Percentiles rank a stretch among this genome's conserved stretches.
These are phyloP conservation scores for Albula goreensis DNA, from an alignment of 2,113 vertebrate species.

Conservation along the genomic window DNA sequence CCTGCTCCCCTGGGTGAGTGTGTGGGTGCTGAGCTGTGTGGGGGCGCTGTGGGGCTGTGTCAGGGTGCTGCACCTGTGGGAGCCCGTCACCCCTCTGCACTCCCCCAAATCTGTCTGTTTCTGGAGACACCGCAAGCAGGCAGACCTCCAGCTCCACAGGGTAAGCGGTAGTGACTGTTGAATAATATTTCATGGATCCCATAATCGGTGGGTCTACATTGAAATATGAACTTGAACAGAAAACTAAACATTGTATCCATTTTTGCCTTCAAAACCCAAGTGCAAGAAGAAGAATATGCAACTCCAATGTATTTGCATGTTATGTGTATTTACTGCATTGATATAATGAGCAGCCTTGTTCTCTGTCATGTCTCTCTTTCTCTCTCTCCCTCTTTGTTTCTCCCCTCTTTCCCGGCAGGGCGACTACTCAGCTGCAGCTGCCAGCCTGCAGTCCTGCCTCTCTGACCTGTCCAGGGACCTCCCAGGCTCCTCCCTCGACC, in stretches of 20 bases:
- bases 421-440: constrained; percentile 80
- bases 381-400: neutral
- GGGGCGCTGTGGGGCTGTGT: constrained; percentile 91
- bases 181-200: too few relatives aligned
- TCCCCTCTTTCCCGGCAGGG: constrained; percentile 66
- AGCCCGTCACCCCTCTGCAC: constrained; percentile 89
- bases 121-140: constrained; percentile 96
- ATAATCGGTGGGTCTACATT: too few relatives aligned
- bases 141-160: constrained; percentile 86
- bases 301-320: neutral
- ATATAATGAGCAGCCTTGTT: neutral
- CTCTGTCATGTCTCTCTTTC: neutral
- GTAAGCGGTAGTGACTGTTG: constrained; percentile 57
- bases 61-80: constrained; percentile 89
- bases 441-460: constrained; percentile 87
- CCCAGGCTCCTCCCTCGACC: constrained; percentile 82
- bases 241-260: too few relatives aligned
- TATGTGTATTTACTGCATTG: neutral
- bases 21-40: constrained; percentile 89
- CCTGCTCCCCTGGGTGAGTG: constrained; percentile 88
- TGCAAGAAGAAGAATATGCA: neutral
- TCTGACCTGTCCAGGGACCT: constrained; percentile 83
- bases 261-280: neutral
- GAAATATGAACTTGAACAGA: too few relatives aligned
- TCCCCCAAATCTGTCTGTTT: constrained; percentile 88